Base-by-base conservation (phyloP, 2,113 vertebrate species). In the Myiopsitta monachus region DNA sequence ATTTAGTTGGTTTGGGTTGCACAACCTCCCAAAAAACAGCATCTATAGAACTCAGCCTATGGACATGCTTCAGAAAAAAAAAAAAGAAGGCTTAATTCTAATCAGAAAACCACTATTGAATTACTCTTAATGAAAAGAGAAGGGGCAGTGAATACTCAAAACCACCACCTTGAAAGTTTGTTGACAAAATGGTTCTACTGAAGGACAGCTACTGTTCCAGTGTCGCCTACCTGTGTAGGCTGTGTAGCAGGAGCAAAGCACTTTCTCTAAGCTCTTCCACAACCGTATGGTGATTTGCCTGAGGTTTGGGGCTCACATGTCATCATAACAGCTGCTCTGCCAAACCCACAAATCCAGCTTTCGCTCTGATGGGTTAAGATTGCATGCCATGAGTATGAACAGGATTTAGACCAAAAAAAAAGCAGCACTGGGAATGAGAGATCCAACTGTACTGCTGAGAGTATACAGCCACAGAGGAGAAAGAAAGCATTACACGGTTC, bases 401-500 rank as follows among this genome's bases (percentile, higher is more conserved):
- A 31, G 59, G 41, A 28, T 10, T 43, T 55, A 61, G 36, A 55
- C 4, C 14, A 16, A 8, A 26, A 7, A 22, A 7, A 22, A 11
- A 9, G 14, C 27, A 14, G 19, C 33, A 19, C 33, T 26, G 4
- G 38, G 49, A 59, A 59, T 6, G 17, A 79, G 52, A 54, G 9
- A 49, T 70, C 46, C 69, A 39, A 70, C 57, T 47, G 55, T 8
- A 9, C n/a, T 30, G 77, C 74, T 0, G 0, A 49, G 67, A 33
- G 30, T 43, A 27, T 0, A 18, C 41, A 51, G 41, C 36, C 1
- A 1, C 2, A 3, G 67, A 9, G 15, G 38, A 54, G 49, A 51
- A 62, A 62, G 64, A 23, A 55, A 19, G 18, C 2, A 2, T 21
- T 43, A 22, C 24, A 2, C 0, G 0, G 86, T 27, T 46, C 68